These are phyloP conservation scores for Adela reaumurella DNA, from an alignment of 2,888 invertebrate genomes.

Conservation along the genomic window DNA sequence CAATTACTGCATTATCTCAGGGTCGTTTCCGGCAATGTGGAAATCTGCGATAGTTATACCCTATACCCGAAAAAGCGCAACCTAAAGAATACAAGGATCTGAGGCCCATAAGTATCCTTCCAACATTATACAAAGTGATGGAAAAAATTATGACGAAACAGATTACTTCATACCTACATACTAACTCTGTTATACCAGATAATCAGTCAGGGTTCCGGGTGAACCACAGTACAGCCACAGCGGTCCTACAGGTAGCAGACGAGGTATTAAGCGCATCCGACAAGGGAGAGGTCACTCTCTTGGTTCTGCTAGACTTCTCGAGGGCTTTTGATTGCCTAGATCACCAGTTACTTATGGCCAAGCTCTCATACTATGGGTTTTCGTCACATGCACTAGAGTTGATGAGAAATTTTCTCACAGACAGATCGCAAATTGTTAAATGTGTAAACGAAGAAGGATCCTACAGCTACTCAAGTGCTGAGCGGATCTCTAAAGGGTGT, in stretches of 20 bases:
- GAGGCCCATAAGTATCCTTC: conserved; percentile 15
- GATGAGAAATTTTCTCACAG: too few relatives aligned
- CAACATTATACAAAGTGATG: conserved; percentile 13
- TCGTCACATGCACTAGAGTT: too few relatives aligned
- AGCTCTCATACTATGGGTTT: conserved; percentile 10
- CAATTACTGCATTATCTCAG: too few relatives aligned
- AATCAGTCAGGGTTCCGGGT: conserved; percentile 17
- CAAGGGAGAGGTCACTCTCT: conserved; percentile 10
- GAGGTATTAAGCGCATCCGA: conserved; percentile 15
- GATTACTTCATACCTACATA: conserved; percentile 10
- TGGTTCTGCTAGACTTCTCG: conserved; percentile 16
- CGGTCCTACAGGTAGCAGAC: conserved; percentile 15
- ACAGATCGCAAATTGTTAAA: too few relatives aligned
- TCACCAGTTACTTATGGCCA: conserved; percentile 11
- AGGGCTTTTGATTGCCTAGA: conserved; percentile 19
- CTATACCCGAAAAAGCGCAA: too few relatives aligned
- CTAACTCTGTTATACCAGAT: conserved; percentile 12
- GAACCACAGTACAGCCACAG: conserved; percentile 15
- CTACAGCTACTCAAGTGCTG: too few relatives aligned
- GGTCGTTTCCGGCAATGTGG: too few relatives aligned
- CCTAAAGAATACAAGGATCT: conserved; percentile 11
- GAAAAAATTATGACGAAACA: conserved; percentile 13
- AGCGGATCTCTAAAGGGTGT: too few relatives aligned
- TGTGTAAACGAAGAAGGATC: too few relatives aligned
- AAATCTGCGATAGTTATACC: too few relatives aligned